phyloP scores from a whole-genome alignment of 2,113 vertebrate genomes.

The Castor canadensis region DNA sequence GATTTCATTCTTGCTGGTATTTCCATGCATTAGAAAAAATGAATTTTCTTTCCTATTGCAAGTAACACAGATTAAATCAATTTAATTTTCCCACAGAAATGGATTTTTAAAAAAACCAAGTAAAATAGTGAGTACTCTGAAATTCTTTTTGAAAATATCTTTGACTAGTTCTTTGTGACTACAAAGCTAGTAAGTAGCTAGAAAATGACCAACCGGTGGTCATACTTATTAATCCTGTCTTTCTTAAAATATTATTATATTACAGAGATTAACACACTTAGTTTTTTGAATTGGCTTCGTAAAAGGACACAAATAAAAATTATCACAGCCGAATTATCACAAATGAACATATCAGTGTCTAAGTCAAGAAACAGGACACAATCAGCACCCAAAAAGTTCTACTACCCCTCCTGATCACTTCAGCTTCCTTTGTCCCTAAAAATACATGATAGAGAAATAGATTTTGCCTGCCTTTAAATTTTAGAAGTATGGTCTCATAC shows the following conservation, averaged over 20 bases:
- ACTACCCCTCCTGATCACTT: not conserved
- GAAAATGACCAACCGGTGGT: not conserved
- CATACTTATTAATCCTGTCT: not conserved
- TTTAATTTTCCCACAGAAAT: conserved; percentile 21
- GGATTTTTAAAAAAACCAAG: not conserved
- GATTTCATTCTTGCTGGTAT: conserved; percentile 64
- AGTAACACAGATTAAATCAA: conserved; percentile 36
- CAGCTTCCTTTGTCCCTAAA: not conserved
- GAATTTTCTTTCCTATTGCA: conserved; percentile 31
- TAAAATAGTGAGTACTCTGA: not conserved
- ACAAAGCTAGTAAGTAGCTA: not conserved
- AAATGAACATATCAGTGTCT: not conserved
- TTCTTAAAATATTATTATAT: not conserved
- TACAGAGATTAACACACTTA: not conserved
- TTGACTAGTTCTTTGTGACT: not conserved
- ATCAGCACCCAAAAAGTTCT: not conserved
- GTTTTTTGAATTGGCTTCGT: not conserved
- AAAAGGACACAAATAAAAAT: not conserved
- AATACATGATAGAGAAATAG: not conserved
- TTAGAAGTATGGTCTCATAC: not conserved
- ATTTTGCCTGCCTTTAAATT: not conserved
- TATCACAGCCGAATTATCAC: not conserved
- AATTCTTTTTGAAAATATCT: not conserved
- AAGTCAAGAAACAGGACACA: not conserved
- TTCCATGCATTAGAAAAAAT: conserved; percentile 25